Percentiles rank a stretch among this genome's conserved stretches.
phyloP scores from a whole-genome alignment of 2,113 vertebrate species.

The Sminthopsis crassicaudata region DNA sequence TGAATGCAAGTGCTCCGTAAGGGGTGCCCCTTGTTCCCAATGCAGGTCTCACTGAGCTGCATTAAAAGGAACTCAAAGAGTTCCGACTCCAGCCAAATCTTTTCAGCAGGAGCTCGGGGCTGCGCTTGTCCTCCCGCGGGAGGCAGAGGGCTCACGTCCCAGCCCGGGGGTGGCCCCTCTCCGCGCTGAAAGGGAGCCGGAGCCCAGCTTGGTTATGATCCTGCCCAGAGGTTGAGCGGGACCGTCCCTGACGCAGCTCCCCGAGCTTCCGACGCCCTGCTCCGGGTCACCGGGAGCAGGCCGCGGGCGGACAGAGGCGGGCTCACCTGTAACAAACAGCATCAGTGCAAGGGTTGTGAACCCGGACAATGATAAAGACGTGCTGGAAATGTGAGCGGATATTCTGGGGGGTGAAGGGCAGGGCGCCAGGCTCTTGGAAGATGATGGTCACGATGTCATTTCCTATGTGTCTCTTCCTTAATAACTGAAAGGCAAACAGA shows the following conservation, averaged over 20 bases:
- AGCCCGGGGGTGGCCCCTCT: neutral
- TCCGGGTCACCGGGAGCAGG: too few species aligned
- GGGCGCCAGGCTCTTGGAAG: slow-evolving; percentile 95
- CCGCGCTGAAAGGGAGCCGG: neutral
- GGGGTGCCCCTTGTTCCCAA: too few species aligned
- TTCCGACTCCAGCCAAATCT: neutral
- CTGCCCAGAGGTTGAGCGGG: neutral
- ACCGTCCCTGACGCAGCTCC: neutral
- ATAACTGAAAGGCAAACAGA: slow-evolving; percentile 83
- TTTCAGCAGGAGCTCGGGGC: neutral
- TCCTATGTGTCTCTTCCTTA: slow-evolving; percentile 96
- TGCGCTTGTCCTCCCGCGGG: neutral
- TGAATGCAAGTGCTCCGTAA: neutral
- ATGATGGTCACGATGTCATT: slow-evolving; percentile 98
- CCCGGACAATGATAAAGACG: slow-evolving; percentile 94
- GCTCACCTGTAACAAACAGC: slow-evolving; percentile 92
- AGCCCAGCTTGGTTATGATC: neutral
- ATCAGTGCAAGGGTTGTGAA: slow-evolving; percentile 93
- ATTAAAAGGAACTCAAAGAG: too few species aligned
- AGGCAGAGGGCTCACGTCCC: neutral
- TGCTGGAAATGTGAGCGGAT: slow-evolving; percentile 97
- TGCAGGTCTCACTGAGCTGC: neutral
- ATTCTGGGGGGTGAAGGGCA: slow-evolving; percentile 95
- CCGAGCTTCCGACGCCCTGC: neutral
- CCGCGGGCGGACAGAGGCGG: too few species aligned